Conservation (phyloP, 2,888 invertebrate genomes). For the Serripes groenlandicus region DNA sequence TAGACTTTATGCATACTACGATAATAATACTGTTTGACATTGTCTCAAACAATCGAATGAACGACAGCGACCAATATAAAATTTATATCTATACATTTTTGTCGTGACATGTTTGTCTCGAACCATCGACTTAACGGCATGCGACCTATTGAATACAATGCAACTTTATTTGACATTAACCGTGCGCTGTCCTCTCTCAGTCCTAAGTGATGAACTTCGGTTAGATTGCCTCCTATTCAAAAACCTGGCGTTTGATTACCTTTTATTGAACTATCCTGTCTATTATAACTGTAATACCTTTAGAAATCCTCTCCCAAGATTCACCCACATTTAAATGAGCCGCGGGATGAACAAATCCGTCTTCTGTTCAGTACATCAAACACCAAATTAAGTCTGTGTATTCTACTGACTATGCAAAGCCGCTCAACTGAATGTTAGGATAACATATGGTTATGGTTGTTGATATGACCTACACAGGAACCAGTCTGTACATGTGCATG, state of each 20-base stretch:
- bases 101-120: no score
- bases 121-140: background rate
- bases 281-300: conserved; percentile 19
- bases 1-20: conserved; percentile 44
- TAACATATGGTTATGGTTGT: no score
- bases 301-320: conserved; percentile 6
- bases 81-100: no score
- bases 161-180: conserved; percentile 18
- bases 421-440: no score
- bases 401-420: no score
- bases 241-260: conserved; percentile 20
- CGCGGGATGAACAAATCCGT: no score
- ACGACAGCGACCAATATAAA: no score
- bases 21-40: conserved; percentile 11
- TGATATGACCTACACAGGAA: no score
- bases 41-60: no score
- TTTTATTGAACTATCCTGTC: background rate
- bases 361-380: no score
- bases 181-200: conserved; percentile 12
- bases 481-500: no score
- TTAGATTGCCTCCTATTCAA: background rate
- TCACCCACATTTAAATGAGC: conserved; percentile 11
- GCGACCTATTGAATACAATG: conserved; percentile 1
- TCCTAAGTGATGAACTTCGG: conserved; percentile 7
- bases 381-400: no score